phyloP scores from a whole-genome alignment of 2,113 vertebrate genomes.

The Ailurus styani region DNA sequence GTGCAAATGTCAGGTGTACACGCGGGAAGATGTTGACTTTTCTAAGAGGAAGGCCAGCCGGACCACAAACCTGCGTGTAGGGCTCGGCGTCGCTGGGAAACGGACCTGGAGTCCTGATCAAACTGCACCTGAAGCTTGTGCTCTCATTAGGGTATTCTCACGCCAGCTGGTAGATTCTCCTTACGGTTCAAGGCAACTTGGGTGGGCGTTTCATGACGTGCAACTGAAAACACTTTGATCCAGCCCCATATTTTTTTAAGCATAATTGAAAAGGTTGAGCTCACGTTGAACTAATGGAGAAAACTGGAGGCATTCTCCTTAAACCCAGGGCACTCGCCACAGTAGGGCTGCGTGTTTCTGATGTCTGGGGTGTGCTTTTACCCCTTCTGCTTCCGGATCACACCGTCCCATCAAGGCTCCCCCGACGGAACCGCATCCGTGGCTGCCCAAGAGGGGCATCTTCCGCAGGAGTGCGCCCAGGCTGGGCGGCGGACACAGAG shows the following conservation, averaged over 20 bases:
- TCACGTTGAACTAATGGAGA: background rate
- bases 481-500: background rate
- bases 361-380: background rate
- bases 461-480: background rate
- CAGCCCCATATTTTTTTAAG: background rate
- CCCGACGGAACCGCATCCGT: background rate
- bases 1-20: background rate
- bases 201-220: background rate
- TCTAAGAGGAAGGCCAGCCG: background rate
- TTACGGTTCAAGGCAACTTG: background rate
- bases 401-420: background rate
- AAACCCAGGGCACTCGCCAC: background rate
- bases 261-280: background rate
- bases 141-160: background rate
- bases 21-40: background rate
- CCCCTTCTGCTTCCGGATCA: background rate
- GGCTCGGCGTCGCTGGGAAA: background rate
- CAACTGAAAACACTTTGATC: background rate
- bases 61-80: background rate
- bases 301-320: background rate
- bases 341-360: fast-evolving
- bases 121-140: background rate
- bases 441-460: background rate
- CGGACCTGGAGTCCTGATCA: background rate
- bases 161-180: background rate